Conservation (phyloP, 2,888 invertebrate species). For the Catocala nupta region DNA sequence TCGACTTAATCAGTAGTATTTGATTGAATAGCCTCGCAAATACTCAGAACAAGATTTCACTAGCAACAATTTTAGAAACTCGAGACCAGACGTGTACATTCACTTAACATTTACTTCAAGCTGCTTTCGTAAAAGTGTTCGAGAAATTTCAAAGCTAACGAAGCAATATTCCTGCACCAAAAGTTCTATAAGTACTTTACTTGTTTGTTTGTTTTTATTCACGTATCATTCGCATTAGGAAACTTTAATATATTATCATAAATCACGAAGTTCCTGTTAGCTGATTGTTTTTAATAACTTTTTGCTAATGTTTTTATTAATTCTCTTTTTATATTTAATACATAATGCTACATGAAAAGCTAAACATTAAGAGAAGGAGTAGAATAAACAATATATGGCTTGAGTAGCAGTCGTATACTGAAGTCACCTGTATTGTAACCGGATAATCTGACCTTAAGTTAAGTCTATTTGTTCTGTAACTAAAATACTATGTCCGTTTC, state of each 20-base stretch:
- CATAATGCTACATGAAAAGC: no score
- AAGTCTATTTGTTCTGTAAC: no score
- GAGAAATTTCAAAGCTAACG: neutral
- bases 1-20: neutral
- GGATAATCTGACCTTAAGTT: no score
- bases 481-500: neutral
- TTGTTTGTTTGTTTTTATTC: slow-evolving; percentile 2
- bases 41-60: neutral
- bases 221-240: neutral
- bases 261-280: neutral
- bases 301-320: no score
- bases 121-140: neutral
- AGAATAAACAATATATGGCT: no score
- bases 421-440: no score
- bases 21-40: neutral
- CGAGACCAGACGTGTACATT: no score
- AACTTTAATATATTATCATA: neutral
- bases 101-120: neutral
- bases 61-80: no score
- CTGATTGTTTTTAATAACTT: no score
- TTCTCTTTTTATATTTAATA: no score
- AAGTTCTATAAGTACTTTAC: neutral
- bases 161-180: neutral
- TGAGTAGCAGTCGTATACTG: no score
- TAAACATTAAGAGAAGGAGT: no score